These are phyloP conservation scores for Hyperoplus lanceolatus DNA, from an alignment of 2,797 vertebrate species.

Conservation along the genomic window DNA sequence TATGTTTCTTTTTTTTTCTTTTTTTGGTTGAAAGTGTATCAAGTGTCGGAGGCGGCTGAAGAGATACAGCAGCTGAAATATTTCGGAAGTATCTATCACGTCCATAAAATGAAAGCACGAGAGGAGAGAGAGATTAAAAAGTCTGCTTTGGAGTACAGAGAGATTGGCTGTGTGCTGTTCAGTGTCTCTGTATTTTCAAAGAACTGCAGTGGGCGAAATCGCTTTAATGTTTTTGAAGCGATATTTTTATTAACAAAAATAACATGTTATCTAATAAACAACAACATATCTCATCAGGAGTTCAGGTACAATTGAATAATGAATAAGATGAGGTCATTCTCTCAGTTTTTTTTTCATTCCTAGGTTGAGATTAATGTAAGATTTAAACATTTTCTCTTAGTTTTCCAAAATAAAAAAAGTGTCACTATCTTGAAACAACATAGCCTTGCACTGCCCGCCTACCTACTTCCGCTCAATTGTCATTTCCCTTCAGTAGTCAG, in stretches of 20 bases:
- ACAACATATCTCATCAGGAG: neutral
- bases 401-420: neutral
- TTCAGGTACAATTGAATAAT: neutral
- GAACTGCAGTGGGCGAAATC: slow-evolving; percentile 19
- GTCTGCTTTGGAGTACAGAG: slow-evolving; percentile 24
- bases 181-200: slow-evolving; percentile 40
- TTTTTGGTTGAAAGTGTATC: slow-evolving; percentile 35
- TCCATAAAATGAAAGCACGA: slow-evolving; percentile 48
- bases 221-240: slow-evolving; percentile 15
- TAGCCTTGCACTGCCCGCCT: too few relatives aligned
- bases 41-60: slow-evolving; percentile 44
- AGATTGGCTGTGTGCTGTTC: slow-evolving; percentile 33
- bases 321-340: neutral
- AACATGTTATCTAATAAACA: slow-evolving; percentile 27
- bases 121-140: slow-evolving; percentile 50
- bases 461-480: too few relatives aligned
- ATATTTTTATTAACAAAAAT: slow-evolving; percentile 5
- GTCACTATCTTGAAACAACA: neutral
- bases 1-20: slow-evolving; percentile 1
- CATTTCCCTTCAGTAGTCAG: too few relatives aligned
- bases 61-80: slow-evolving; percentile 51
- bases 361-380: neutral
- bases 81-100: slow-evolving; percentile 48
- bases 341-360: slow-evolving; percentile 3
- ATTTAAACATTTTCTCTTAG: neutral